A percentile compares a stretch with the other conserved stretches of the same genome.
phyloP scores from a whole-genome alignment of 2,797 vertebrate species.

The Synaphobranchus kaupii region DNA sequence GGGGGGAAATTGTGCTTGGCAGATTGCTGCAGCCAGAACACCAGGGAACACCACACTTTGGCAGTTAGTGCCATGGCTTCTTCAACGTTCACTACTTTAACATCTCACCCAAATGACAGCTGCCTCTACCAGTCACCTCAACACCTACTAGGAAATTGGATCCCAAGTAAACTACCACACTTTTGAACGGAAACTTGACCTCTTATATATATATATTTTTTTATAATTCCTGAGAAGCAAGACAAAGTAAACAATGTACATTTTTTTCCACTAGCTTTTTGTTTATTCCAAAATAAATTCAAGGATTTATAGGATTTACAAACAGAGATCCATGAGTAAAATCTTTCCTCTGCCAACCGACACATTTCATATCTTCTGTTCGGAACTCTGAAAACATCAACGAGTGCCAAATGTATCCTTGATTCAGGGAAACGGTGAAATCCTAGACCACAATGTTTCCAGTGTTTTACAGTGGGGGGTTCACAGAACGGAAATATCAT shows the following conservation, averaged over 20 bases:
- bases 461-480: neutral
- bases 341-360: neutral
- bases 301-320: slow-evolving; percentile 14
- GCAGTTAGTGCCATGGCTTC: no score
- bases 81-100: no score
- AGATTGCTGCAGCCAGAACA: neutral
- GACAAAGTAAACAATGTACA: neutral
- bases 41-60: neutral
- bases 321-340: neutral
- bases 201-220: no score
- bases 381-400: neutral
- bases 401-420: neutral
- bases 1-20: neutral
- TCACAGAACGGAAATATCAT: neutral
- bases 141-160: no score
- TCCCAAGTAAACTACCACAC: neutral
- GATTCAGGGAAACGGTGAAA: neutral
- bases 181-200: neutral
- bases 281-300: slow-evolving; percentile 21
- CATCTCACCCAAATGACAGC: no score
- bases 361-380: neutral
- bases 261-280: neutral
- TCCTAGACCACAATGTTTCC: neutral
- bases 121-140: no score
- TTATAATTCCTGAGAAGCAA: neutral